Evolutionary conservation across 2,888 invertebrate species (phyloP).

Genomic region (Lepidocyrtinus sp.): DNA sequence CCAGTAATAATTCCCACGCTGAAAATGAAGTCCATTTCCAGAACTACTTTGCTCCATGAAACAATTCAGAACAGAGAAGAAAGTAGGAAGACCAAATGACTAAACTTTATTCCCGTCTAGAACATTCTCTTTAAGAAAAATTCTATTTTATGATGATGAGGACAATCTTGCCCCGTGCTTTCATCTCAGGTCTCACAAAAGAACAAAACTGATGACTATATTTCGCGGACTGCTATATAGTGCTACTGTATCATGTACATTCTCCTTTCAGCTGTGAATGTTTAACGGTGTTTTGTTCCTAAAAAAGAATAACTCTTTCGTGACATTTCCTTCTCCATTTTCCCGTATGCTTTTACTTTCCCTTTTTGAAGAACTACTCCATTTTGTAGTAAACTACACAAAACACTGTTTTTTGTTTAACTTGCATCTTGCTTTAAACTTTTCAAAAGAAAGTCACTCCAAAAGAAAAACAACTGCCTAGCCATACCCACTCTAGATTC

Average conservation of each 20-base stretch:
- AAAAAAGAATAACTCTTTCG: neutral
- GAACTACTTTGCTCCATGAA: constrained; percentile 50
- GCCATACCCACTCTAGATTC: no score
- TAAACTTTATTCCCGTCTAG: constrained; percentile 39
- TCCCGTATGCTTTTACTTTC: neutral
- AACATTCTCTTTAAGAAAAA: constrained; percentile 27
- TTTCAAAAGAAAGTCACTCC: no score
- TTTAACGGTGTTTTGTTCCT: no score
- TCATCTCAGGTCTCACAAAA: neutral
- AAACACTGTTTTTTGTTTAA: neutral
- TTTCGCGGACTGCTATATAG: no score
- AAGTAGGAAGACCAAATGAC: neutral
- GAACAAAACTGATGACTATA: no score
- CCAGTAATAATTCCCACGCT: constrained; percentile 51
- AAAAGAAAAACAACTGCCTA: no score
- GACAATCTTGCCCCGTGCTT: neutral
- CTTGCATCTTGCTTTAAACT: neutral
- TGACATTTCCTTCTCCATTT: neutral
- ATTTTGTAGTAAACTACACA: neutral
- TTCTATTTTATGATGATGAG: constrained; percentile 48
- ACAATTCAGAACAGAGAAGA: neutral
- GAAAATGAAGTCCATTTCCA: constrained; percentile 59
- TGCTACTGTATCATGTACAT: no score
- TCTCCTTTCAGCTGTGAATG: no score
- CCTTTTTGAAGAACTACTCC: neutral